Conservation (phyloP, 2,888 invertebrate species). For the Linnaemya tessellans region DNA sequence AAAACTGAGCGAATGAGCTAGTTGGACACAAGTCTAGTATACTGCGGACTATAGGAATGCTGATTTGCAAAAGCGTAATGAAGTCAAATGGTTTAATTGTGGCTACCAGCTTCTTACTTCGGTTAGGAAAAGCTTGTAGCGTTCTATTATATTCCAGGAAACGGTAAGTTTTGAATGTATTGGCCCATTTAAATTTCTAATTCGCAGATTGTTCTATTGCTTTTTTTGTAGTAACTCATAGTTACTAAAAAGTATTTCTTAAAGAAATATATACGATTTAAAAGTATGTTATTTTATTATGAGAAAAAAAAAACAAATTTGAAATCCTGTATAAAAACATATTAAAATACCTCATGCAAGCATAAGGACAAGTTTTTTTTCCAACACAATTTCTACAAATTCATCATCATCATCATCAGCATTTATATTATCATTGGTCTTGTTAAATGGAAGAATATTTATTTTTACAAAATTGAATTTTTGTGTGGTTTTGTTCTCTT, state of each 20-base stretch:
- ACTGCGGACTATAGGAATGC: no score
- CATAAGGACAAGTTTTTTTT: constrained; percentile 4
- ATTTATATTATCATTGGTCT: constrained; percentile 14
- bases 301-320: not conserved
- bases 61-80: no score
- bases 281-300: not conserved
- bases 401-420: constrained; percentile 29
- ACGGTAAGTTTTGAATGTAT: no score
- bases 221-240: no score
- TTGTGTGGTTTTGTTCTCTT: constrained; percentile 17
- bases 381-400: constrained; percentile 10
- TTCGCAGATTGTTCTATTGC: no score
- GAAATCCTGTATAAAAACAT: constrained; percentile 8
- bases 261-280: not conserved
- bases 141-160: no score
- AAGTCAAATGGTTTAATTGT: no score
- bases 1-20: no score
- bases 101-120: no score
- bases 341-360: not conserved
- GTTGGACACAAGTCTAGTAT: no score
- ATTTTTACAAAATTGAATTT: constrained; percentile 27
- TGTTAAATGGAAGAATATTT: constrained; percentile 5
- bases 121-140: no score
- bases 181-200: no score
- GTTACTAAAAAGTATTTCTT: not conserved